phyloP scores from a whole-genome alignment of 2,113 vertebrate species.

The Tympanuchus pallidicinctus region DNA sequence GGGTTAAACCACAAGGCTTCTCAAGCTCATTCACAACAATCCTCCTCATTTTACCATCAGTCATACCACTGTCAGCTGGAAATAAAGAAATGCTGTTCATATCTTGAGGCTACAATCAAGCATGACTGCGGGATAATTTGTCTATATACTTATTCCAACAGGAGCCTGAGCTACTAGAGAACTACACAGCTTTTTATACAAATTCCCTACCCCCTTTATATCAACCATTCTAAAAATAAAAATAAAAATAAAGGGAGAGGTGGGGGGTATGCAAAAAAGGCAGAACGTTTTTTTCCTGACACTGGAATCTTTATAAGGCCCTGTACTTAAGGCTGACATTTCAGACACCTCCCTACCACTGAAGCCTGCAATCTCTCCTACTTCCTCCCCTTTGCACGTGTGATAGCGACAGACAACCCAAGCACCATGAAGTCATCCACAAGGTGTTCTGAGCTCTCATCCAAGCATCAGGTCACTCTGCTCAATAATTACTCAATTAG shows the following conservation, averaged over 20 bases:
- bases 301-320: not conserved
- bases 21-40: not conserved
- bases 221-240: not conserved
- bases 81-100: conserved; percentile 24
- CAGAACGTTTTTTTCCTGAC: not conserved
- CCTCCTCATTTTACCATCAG: conserved; percentile 18
- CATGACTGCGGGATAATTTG: conserved; percentile 11
- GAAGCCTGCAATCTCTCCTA: not conserved
- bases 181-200: not conserved
- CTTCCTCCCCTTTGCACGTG: accelerated
- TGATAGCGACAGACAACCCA: not conserved
- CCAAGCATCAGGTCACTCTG: not conserved
- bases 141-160: conserved; percentile 6
- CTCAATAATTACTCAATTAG: not conserved
- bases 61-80: conserved; percentile 20
- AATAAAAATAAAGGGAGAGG: too few species aligned
- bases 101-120: not conserved
- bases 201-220: not conserved
- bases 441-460: not conserved
- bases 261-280: not conserved
- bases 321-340: not conserved
- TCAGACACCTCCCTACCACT: not conserved
- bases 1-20: not conserved
- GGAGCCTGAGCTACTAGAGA: not conserved
- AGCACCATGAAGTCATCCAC: not conserved